These are phyloP conservation scores for Aethina tumida DNA, from an alignment of 1,140 invertebrate genomes.

Conservation along the genomic window DNA sequence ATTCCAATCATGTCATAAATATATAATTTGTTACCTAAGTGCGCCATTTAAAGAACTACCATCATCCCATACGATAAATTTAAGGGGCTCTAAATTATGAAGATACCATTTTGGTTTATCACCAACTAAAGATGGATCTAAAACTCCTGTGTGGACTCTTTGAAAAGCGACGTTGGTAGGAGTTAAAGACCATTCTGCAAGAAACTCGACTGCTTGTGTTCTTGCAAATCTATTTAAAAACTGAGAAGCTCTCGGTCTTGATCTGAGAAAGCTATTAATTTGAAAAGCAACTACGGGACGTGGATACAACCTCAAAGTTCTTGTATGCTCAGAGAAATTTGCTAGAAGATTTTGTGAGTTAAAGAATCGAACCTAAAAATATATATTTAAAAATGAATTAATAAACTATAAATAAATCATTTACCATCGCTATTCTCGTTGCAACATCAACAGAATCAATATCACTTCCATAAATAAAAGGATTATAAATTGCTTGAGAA, in stretches of 20 bases:
- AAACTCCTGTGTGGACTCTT: slow-evolving; percentile 91
- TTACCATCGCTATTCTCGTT: slow-evolving; percentile 94
- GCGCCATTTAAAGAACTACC: slow-evolving; percentile 70
- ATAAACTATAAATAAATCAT: too few species aligned
- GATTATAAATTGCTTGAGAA: slow-evolving; percentile 51
- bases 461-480: slow-evolving; percentile 91
- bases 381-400: not conserved
- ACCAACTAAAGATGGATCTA: slow-evolving; percentile 89
- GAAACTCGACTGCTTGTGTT: slow-evolving; percentile 95
- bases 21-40: not conserved
- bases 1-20: not conserved
- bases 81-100: slow-evolving; percentile 76
- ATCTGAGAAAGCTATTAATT: slow-evolving; percentile 94
- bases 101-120: slow-evolving; percentile 96
- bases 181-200: slow-evolving; percentile 95
- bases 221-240: slow-evolving; percentile 88
- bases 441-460: slow-evolving; percentile 98
- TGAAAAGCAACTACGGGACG: slow-evolving; percentile 98
- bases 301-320: slow-evolving; percentile 92
- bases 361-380: slow-evolving; percentile 81
- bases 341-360: slow-evolving; percentile 94
- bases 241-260: slow-evolving; percentile 72
- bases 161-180: slow-evolving; percentile 96
- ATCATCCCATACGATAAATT: slow-evolving; percentile 86
- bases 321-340: slow-evolving; percentile 95